phyloP scores from a whole-genome alignment of 1,140 invertebrate species.

The Pachypeltis micranthus region DNA sequence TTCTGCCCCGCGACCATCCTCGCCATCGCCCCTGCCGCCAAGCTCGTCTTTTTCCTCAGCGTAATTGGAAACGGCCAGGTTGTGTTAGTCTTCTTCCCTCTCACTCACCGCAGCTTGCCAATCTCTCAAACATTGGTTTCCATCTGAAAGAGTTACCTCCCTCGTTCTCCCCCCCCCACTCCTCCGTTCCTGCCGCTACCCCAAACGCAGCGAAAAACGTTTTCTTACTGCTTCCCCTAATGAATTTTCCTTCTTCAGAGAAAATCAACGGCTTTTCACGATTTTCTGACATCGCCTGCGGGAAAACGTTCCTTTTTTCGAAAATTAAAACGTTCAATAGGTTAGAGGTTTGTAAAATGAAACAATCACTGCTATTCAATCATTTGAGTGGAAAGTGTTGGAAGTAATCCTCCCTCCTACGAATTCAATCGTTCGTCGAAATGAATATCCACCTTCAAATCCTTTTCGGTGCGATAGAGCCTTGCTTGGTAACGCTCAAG shows the following conservation, averaged over 20 bases:
- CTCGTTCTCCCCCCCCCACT: background rate
- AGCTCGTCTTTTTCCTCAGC: background rate
- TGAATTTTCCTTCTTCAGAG: background rate
- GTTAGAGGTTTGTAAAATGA: too few relatives aligned
- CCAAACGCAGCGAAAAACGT: slow-evolving; percentile 9
- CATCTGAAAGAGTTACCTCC: slow-evolving; percentile 6
- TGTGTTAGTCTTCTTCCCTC: background rate
- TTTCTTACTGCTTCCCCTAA: slow-evolving; percentile 4
- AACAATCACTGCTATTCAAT: too few relatives aligned
- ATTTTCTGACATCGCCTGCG: background rate
- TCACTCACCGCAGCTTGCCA: background rate
- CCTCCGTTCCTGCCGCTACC: too few relatives aligned
- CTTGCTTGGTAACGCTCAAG: too few relatives aligned
- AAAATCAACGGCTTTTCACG: background rate
- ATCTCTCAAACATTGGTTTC: slow-evolving; percentile 8
- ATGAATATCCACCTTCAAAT: too few relatives aligned
- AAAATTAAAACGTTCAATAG: too few relatives aligned
- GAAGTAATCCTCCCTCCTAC: too few relatives aligned
- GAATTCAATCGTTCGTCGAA: too few relatives aligned
- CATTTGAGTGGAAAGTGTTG: too few relatives aligned
- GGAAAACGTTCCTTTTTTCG: background rate
- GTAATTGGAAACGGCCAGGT: slow-evolving; percentile 5
- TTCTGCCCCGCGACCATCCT: background rate
- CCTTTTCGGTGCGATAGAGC: too few relatives aligned
- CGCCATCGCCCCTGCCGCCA: background rate